Base-by-base conservation (phyloP, 2,113 vertebrate species). In the Dipodomys merriami region DNA sequence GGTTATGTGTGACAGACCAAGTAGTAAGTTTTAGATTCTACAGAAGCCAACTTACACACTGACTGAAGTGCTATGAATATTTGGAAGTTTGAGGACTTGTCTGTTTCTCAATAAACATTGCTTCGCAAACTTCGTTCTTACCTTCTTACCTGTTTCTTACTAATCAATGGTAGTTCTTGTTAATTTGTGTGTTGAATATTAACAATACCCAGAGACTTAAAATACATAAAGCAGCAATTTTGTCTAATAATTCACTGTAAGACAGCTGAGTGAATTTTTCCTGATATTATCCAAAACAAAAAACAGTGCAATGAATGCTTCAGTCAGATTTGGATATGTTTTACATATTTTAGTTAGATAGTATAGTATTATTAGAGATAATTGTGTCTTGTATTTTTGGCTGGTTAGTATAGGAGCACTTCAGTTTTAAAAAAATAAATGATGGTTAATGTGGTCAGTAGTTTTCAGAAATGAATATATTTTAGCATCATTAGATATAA, bases 361-460 rank as follows among this genome's bases (percentile, higher is more conserved):
- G 27, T 60, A n/a, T 39, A 93, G 64, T 86, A 82, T 74, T 67
- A 53, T 65, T 53, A 71, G 22, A 93, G 60, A 20, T 85, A 67
- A 88, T 65, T 81, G 5, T 79, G 62, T 77, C 68, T 71, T 91
- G 23, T 71, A 92, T 73, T 87, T 94, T 94, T 93, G 30, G 83
- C 2, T 90, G 23, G 10, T 35, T 91, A 6, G 73, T 93, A 88
- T 64, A 80, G 65, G 22, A 62, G 4, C 27, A 79, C 71, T 92
- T 44, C 7, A 69, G 30, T 93, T 84, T 8, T 67, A 86, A 93
- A 53, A 89, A 82, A 89, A 67, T n/a, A 94, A 90, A 7, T 92
- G 29, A 74, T 77, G 8, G 25, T 77, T 93, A 27, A 76, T 69
- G 16, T 91, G 39, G 30, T 80, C 64, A 89, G 18, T 44, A 39